Evolutionary conservation across 2,888 invertebrate species (phyloP).

Genomic region (Neoaliturus tenellus): DNA sequence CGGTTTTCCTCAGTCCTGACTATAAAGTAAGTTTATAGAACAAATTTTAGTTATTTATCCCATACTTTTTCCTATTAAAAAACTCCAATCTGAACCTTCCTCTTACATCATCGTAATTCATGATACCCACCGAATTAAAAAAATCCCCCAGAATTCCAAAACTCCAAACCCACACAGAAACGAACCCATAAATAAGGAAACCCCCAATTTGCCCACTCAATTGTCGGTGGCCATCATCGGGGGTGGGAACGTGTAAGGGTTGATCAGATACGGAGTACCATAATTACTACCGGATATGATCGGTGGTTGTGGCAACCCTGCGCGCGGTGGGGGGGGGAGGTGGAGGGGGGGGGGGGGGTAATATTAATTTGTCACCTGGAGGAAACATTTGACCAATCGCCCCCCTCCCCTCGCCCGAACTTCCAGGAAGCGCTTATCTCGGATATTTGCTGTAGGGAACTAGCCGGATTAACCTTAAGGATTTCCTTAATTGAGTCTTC

Average conservation of each 20-base stretch:
- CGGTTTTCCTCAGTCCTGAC: too few species aligned
- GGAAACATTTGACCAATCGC: slow-evolving; percentile 39
- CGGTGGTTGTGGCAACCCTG: not conserved
- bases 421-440: slow-evolving; percentile 35
- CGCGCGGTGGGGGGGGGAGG: not conserved
- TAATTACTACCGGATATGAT: slow-evolving; percentile 36
- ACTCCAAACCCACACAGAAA: not conserved
- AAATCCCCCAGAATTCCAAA: too few species aligned
- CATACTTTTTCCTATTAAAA: too few species aligned
- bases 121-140: too few species aligned
- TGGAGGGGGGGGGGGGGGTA: not conserved
- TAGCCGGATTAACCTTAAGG: slow-evolving; percentile 60
- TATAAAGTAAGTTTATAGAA: too few species aligned
- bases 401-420: not conserved
- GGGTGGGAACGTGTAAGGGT: not conserved
- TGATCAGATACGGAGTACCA: slow-evolving; percentile 18
- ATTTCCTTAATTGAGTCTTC: slow-evolving; percentile 63
- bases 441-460: slow-evolving; percentile 33
- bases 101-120: too few species aligned
- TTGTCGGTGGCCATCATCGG: not conserved
- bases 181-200: not conserved
- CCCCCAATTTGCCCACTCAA: not conserved
- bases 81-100: too few species aligned
- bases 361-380: slow-evolving; percentile 50
- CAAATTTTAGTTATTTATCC: too few species aligned